Evolutionary conservation across 1,140 invertebrate species (phyloP), one percentile per base, ranked within the genome.

Genomic region (Habropoda laboriosa): DNA sequence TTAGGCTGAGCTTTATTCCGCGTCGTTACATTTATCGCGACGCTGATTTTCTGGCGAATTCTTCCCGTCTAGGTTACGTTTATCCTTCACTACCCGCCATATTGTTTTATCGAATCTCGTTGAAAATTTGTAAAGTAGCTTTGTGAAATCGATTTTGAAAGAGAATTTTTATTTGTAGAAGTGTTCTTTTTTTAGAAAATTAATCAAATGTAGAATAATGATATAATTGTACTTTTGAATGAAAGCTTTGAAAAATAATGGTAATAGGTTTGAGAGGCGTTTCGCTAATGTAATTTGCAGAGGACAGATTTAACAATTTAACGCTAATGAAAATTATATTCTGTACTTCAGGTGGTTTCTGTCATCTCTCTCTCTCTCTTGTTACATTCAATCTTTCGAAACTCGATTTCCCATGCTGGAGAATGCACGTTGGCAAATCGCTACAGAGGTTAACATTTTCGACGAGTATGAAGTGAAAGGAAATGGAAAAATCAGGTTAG

Each of bases 1-100:
- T 86, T 84, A 86, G 74, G 40, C 51, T 42, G 42, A 64, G 66
- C 70, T 86, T 86, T 82, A 82, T 86, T 85, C 74, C 64, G 72
- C 79, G 61, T 60, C 83, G 51, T 85, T 82, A 82, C 79, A 53
- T 67, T 80, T 60, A 78, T 82, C 64, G 47, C 58, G 30, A 12
- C 21, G 30, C n/a, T n/a, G n/a, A n/a, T n/a, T n/a, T n/a, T n/a
- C n/a, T n/a, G n/a, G n/a, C n/a, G n/a, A n/a, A n/a, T n/a, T n/a
- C n/a, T n/a, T n/a, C n/a, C n/a, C n/a, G n/a, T n/a, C n/a, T n/a
- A n/a, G n/a, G n/a, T n/a, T n/a, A n/a, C n/a, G n/a, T n/a, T n/a
- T n/a, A n/a, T n/a, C n/a, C n/a, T n/a, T n/a, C n/a, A n/a, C n/a
- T n/a, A n/a, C n/a, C n/a, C n/a, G n/a, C n/a, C n/a, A n/a, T n/a